Evolutionary conservation across 30 jellyfish, hydroid and myxozoan species (phyloP).

Genomic region (Aurelia sp.): DNA sequence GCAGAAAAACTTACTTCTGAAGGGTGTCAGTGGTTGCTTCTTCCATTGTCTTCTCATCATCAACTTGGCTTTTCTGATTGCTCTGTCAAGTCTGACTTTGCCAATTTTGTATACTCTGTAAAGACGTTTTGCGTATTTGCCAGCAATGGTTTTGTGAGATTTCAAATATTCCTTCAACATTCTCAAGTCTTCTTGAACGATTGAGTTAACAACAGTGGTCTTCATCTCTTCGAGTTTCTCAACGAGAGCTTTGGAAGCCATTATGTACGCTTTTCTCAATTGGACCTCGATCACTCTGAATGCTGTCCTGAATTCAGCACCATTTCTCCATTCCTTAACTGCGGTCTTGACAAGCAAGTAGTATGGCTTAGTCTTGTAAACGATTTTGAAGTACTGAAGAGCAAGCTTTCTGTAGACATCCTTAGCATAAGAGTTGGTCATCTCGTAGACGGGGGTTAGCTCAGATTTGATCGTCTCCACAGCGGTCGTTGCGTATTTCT

Average conservation of each 20-base stretch:
- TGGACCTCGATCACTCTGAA: constrained; percentile 74
- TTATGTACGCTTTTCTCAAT: constrained; percentile 56
- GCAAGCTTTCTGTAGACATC: background rate
- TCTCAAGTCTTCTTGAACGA: constrained; percentile 54
- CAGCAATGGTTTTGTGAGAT: constrained; percentile 49
- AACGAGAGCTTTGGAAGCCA: constrained; percentile 25
- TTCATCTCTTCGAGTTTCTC: constrained; percentile 30
- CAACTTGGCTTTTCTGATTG: constrained; percentile 44
- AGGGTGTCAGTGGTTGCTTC: constrained; percentile 47
- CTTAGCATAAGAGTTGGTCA: constrained; percentile 32
- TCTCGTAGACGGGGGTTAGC: constrained; percentile 33
- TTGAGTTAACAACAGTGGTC: constrained; percentile 7
- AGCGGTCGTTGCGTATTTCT: constrained; percentile 46
- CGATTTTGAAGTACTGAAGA: constrained; percentile 26
- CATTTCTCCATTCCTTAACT: constrained; percentile 52
- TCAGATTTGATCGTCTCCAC: constrained; percentile 36
- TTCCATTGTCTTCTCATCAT: constrained; percentile 26
- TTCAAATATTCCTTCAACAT: constrained; percentile 48
- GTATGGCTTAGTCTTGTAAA: constrained; percentile 65
- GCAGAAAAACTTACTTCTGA: constrained; percentile 47
- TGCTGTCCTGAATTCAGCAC: constrained; percentile 78
- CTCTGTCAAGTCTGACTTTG: constrained; percentile 39
- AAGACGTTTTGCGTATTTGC: constrained; percentile 67
- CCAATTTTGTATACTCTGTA: constrained; percentile 39
- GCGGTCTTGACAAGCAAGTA: constrained; percentile 67